Conservation (phyloP, 2,797 vertebrate species). For the Falco rusticolus region DNA sequence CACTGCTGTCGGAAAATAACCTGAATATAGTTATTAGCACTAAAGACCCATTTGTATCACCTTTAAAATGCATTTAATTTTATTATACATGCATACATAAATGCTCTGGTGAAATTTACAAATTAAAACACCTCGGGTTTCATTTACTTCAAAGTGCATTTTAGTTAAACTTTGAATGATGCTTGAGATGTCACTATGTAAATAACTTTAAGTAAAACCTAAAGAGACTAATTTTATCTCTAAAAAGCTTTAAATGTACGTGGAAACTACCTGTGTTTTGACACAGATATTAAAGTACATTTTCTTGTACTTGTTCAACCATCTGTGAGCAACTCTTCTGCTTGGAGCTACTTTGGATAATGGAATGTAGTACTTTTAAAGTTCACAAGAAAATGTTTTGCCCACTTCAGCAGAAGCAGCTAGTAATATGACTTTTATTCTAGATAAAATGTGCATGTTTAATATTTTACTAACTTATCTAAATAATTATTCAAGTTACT, state of each 20-base stretch:
- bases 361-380: not conserved
- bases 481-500: not conserved
- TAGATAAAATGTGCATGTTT: not conserved
- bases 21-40: not conserved
- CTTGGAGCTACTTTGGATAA: not conserved
- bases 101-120: not conserved
- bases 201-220: not conserved
- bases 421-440: not conserved
- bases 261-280: constrained; percentile 3
- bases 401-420: not conserved
- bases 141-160: not conserved
- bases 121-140: not conserved
- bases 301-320: constrained; percentile 19
- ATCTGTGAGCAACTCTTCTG: not conserved
- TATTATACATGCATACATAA: not conserved
- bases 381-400: not conserved
- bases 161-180: not conserved
- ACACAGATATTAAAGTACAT: constrained; percentile 21
- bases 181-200: not conserved
- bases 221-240: not conserved
- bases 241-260: not conserved
- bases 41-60: not conserved
- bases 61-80: not conserved
- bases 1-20: not conserved
- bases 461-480: not conserved